These are phyloP conservation scores for Sciaenops ocellatus DNA, from an alignment of 2,797 vertebrate genomes.

Conservation along the genomic window DNA sequence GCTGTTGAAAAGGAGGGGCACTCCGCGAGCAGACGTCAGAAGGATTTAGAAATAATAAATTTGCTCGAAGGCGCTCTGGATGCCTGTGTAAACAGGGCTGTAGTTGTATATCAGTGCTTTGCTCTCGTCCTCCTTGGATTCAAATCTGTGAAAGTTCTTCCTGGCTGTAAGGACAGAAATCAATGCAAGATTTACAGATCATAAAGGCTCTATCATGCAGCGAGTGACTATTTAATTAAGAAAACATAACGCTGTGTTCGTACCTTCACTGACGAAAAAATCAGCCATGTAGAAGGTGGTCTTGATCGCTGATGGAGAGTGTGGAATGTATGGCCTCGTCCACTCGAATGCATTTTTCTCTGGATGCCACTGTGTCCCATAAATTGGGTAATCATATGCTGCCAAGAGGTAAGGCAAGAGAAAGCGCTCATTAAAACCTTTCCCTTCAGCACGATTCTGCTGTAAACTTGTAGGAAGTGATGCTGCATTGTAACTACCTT, in stretches of 20 bases:
- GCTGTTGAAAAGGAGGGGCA: background rate
- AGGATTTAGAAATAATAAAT: constrained; percentile 64
- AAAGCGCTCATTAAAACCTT: accelerated
- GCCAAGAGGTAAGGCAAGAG: constrained; percentile 14
- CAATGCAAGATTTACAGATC: background rate
- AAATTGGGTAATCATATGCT: constrained; percentile 92
- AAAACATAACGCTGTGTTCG: background rate
- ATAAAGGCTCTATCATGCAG: background rate
- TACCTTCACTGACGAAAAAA: constrained; percentile 96
- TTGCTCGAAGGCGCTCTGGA: constrained; percentile 62
- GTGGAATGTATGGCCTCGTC: constrained; percentile 83
- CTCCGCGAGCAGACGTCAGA: constrained; percentile 18
- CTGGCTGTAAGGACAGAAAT: constrained; percentile 78
- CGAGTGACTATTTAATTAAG: background rate
- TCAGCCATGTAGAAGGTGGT: constrained; percentile 89
- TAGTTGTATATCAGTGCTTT: constrained; percentile 84
- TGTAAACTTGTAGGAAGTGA: accelerated
- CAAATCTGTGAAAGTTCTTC: constrained; percentile 83
- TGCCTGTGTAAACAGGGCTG: constrained; percentile 64
- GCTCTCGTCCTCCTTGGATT: constrained; percentile 67
- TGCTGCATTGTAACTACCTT: constrained; percentile 83
- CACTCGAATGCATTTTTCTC: constrained; percentile 96
- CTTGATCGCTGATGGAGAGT: constrained; percentile 84
- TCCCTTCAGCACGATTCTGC: accelerated
- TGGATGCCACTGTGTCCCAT: constrained; percentile 96